Evolutionary conservation across 2,888 invertebrate species (phyloP).

Genomic region (Brenthis hecate): DNA sequence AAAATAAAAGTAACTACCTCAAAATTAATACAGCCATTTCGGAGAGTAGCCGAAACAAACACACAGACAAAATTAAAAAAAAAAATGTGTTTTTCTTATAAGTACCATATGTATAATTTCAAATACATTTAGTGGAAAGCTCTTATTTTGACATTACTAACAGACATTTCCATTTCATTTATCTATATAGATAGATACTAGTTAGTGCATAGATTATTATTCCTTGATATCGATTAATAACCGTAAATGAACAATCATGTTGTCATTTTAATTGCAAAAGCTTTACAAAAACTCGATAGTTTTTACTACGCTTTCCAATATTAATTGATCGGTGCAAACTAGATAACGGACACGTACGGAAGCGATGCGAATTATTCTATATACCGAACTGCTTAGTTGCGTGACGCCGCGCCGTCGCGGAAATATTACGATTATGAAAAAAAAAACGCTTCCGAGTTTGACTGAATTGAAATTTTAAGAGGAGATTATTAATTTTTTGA

Average conservation of each 20-base stretch:
- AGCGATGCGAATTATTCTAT: slow-evolving; percentile 46
- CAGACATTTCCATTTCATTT: neutral
- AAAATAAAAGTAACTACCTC: too few relatives aligned
- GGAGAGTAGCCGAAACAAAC: too few relatives aligned
- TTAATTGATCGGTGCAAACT: slow-evolving; percentile 43
- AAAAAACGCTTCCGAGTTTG: slow-evolving; percentile 36
- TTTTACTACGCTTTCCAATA: slow-evolving; percentile 45
- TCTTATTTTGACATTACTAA: neutral
- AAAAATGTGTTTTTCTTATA: too few relatives aligned
- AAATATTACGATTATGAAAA: slow-evolving; percentile 33
- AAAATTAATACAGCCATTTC: too few relatives aligned
- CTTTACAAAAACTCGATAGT: slow-evolving; percentile 34
- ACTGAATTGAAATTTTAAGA: slow-evolving; percentile 27
- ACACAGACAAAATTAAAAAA: too few relatives aligned
- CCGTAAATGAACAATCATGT: slow-evolving; percentile 19
- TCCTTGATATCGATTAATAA: slow-evolving; percentile 11
- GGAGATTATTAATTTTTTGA: neutral
- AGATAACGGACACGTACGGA: slow-evolving; percentile 58
- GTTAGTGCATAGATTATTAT: neutral
- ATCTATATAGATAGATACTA: neutral
- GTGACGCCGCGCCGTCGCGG: slow-evolving; percentile 40
- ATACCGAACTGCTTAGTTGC: slow-evolving; percentile 37
- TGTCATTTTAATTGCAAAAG: slow-evolving; percentile 37
- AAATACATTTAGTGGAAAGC: too few relatives aligned
- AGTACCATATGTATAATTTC: too few relatives aligned